Evolutionary conservation across 1,140 invertebrate species (phyloP), one percentile per base, ranked within the genome.

Genomic region (Scaptomyza pallida): DNA sequence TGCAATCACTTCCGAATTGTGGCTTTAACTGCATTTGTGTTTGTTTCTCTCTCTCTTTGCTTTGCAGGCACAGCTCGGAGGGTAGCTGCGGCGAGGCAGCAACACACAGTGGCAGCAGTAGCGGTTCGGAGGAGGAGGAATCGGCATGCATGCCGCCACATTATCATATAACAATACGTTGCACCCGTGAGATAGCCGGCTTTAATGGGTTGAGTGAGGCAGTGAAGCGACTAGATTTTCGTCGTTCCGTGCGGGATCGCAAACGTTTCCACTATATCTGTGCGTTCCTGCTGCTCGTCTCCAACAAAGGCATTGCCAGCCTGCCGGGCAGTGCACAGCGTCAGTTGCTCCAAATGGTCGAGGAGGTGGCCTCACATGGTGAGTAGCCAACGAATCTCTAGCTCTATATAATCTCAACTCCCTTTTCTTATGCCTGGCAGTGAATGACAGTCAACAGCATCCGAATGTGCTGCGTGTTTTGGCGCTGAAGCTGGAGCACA

Each of bases 221-320:
- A 1, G 95, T 99, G 13, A 96, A 97, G 86, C 95, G 97, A 61
- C 92, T 99, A 40, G 98, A 99, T 92, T 98, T 99, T 92, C 95
- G 96, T 56, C 97, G 96, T 64, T 98, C 98, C 2, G 97, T 99
- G 26, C 95, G 96, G 57, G 98, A 99, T 92, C 96, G 97, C 12
- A 94, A 97, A 52, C 93, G 98, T 54, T 99, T 99, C 92, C 98
- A 98, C 92, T 99, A 99, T 92, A 98, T 99, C 77, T 98, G 97
- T 85, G 97, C 98, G 76, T 93, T 99, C 33, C 92, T 99, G 55
- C 93, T 99, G 23, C 92, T 99, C 40, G 95, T 99, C 30, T 95
- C 96, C 44, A 95, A 95, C 55, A 95, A 97, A 90, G 95, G 95
- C 78, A 93, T 98, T 79, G 94, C 95, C 48, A 91, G 83, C 35